Base-by-base conservation (phyloP, 2,113 vertebrate species). In the Patagioenas fasciata region DNA sequence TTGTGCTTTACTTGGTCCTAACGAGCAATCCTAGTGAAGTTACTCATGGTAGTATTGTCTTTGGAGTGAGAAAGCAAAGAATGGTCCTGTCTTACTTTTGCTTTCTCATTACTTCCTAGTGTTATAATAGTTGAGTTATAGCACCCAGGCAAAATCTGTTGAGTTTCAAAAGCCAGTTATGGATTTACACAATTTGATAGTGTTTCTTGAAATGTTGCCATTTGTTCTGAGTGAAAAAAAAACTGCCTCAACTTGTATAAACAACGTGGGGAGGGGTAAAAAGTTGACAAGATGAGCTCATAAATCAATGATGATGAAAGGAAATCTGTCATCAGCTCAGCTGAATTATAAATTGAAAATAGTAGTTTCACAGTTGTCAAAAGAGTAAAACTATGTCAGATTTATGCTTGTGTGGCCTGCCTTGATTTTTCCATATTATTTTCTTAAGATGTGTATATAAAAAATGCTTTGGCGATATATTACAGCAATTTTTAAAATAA, bases 221-320 rank as follows among this genome's bases (percentile, higher is more conserved):
- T 80, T 80, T 80, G n/a, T 85, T 70, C 81, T 34, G 51, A 34
- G 64, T 38, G 36, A 60, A 34, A 73, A 72, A 66, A 56, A 50
- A 15, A 6, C 8, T 62, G 50, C 51, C 48, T 91, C 28, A 51
- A 42, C n/a, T 80, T 62, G 25, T 72, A 75, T 65, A 94, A 75
- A 74, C 83, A 85, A 31, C 47, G 88, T 94, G 67, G 89, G 91
- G 87, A 88, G 23, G 74, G 74, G 42, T 71, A 20, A 13, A 72
- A 80, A 80, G 62, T 78, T 91, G 85, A 85, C 47, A 80, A 73
- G 67, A 86, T 84, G 75, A 91, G 60, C 92, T 96, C 51, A 85
- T 88, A 93, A 93, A 94, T 96, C 80, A 71, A 8, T 66, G 53
- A 73, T 67, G 71, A 84, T 92, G 85, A 78, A 56, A 67, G 72